These are phyloP conservation scores for Trichogramma evanescens DNA, from an alignment of 2,888 invertebrate genomes.

Conservation along the genomic window DNA sequence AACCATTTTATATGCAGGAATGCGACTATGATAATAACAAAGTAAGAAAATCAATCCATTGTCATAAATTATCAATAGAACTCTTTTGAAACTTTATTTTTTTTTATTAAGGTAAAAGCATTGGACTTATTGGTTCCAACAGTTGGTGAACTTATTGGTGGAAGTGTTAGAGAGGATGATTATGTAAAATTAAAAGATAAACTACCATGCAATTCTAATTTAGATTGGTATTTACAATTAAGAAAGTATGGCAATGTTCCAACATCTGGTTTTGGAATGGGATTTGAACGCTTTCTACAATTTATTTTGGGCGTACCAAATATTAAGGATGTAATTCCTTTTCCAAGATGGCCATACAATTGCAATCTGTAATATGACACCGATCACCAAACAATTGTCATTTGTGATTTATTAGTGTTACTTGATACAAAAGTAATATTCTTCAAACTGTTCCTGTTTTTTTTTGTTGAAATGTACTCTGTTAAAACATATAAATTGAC, in stretches of 20 bases:
- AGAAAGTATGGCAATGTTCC: conserved; percentile 82
- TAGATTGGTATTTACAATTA: conserved; percentile 85
- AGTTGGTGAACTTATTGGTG: conserved; percentile 92
- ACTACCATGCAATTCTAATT: conserved; percentile 53
- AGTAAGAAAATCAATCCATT: conserved; percentile 48
- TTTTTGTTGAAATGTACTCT: no score
- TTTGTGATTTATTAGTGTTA: no score
- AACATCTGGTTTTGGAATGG: conserved; percentile 93
- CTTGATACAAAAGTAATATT: no score
- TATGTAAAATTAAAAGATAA: conserved; percentile 58
- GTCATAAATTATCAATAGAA: conserved; percentile 4
- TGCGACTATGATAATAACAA: conserved; percentile 54
- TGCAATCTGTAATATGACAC: conserved; percentile 50
- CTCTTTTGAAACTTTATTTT: conserved; percentile 9
- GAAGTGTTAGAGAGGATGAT: conserved; percentile 84
- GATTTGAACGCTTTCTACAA: conserved; percentile 87
- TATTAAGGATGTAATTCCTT: conserved; percentile 91
- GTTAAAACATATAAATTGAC: no score
- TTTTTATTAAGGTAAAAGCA: conserved; percentile 45
- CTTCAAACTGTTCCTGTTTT: no score
- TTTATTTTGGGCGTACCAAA: conserved; percentile 73
- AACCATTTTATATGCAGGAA: conserved; percentile 92
- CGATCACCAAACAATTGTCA: conserved; percentile 22
- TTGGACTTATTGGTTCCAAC: conserved; percentile 82
- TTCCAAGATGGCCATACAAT: conserved; percentile 89